These are phyloP conservation scores for Galerucella pusilla DNA, from an alignment of 2,888 invertebrate species.

Conservation along the genomic window DNA sequence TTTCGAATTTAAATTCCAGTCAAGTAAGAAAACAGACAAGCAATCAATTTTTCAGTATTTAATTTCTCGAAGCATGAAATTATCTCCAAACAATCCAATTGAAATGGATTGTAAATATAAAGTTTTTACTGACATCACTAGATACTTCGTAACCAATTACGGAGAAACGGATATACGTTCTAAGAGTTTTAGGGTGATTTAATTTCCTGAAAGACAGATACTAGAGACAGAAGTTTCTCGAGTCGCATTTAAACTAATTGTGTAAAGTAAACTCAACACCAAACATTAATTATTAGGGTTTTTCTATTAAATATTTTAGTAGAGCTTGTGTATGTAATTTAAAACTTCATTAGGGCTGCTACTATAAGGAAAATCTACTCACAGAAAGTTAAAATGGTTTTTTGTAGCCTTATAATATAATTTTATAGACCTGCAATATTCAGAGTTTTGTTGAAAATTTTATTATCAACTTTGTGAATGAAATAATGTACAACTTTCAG, in stretches of 20 bases:
- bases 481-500: too few species aligned
- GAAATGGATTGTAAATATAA: too few species aligned
- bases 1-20: too few species aligned
- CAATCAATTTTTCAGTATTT: too few species aligned
- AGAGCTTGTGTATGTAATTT: neutral
- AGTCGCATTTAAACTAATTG: constrained; percentile 4
- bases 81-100: too few species aligned
- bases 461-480: too few species aligned
- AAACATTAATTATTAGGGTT: constrained; percentile 6
- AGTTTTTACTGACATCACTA: too few species aligned
- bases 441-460: too few species aligned
- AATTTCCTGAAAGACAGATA: neutral
- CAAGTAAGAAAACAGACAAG: too few species aligned
- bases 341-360: neutral
- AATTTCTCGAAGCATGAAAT: too few species aligned
- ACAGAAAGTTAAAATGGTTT: neutral
- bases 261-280: constrained; percentile 12
- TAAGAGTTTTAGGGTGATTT: constrained; percentile 4
- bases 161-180: constrained; percentile 1
- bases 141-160: neutral
- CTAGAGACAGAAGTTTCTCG: neutral
- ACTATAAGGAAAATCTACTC: neutral
- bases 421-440: too few species aligned
- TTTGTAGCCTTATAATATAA: neutral
- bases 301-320: constrained; percentile 8